Conservation (phyloP, 2,797 vertebrate species). For the Erethizon dorsatum region DNA sequence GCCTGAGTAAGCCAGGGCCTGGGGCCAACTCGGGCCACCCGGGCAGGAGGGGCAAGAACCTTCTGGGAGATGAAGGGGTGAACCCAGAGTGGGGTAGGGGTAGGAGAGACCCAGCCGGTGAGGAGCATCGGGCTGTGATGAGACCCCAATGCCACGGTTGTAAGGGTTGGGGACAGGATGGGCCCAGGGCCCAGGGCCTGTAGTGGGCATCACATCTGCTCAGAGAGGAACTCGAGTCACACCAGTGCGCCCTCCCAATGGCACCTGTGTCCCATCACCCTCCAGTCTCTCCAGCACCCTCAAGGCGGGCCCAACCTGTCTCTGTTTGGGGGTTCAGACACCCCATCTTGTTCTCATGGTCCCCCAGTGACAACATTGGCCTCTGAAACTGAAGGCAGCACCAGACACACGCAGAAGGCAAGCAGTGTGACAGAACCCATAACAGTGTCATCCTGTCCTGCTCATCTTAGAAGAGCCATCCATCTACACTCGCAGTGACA, state of each 20-base stretch:
- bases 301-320: not conserved
- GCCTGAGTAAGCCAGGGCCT: not conserved
- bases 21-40: not conserved
- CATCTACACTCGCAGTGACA: not conserved
- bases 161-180: not conserved
- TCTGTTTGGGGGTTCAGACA: not conserved
- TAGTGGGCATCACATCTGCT: not conserved
- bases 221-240: not conserved
- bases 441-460: not conserved
- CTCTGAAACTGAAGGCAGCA: not conserved
- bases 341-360: not conserved
- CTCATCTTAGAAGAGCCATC: not conserved
- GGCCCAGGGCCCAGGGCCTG: not conserved
- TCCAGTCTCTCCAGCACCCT: not conserved
- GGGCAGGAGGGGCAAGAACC: not conserved
- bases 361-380: not conserved
- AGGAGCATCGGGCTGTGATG: not conserved
- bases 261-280: not conserved
- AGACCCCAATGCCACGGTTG: not conserved
- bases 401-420: not conserved
- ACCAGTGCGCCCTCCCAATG: not conserved
- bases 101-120: not conserved
- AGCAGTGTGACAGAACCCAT: not conserved
- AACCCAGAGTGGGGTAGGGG: not conserved
- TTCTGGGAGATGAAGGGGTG: not conserved